phyloP scores from a whole-genome alignment of 2,113 vertebrate genomes.

The Nibea coibor region DNA sequence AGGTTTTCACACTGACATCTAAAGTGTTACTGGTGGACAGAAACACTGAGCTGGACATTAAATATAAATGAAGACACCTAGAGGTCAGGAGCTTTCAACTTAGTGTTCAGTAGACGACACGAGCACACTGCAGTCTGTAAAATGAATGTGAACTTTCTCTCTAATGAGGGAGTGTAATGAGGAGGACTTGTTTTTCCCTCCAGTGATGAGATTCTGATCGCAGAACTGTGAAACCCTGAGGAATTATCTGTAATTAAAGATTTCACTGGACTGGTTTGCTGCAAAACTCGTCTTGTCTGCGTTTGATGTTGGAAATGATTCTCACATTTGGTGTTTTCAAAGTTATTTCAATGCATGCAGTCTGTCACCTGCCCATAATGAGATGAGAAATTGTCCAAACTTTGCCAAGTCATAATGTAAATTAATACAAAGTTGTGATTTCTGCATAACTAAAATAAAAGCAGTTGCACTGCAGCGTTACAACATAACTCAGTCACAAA shows the following conservation, averaged over 20 bases:
- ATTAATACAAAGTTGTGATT: no score
- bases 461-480: no score
- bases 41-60: conserved; percentile 41
- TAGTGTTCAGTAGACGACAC: conserved; percentile 15
- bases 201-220: conserved; percentile 3
- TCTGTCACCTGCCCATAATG: not conserved
- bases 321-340: not conserved
- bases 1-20: conserved; percentile 8
- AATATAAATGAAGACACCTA: conserved; percentile 43
- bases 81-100: conserved; percentile 36
- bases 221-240: conserved; percentile 9
- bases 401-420: no score
- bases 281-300: not conserved
- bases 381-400: not conserved
- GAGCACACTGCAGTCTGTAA: conserved; percentile 8
- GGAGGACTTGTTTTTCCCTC: conserved; percentile 20
- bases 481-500: no score
- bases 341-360: not conserved
- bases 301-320: not conserved
- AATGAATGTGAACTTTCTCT: conserved; percentile 30
- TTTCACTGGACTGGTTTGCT: not conserved
- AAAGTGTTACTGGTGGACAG: conserved; percentile 25
- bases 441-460: no score
- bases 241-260: conserved; percentile 8
- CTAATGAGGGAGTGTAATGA: conserved; percentile 46